Percentiles rank a stretch among this genome's conserved stretches.
phyloP scores from a whole-genome alignment of 35 echinoderm and acorn worm genomes.

The Ophioderma brevispina region DNA sequence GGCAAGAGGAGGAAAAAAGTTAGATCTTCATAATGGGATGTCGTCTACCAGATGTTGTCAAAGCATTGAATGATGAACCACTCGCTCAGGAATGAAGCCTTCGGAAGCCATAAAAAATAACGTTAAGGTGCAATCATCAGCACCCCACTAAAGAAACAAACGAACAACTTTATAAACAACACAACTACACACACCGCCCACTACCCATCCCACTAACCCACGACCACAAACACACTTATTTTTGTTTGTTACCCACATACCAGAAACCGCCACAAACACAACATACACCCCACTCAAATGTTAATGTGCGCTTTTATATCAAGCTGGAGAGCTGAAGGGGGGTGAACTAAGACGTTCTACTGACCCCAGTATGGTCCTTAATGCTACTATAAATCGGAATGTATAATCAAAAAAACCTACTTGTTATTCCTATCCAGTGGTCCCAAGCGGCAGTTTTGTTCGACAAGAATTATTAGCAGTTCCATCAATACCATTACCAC shows the following conservation, averaged over 20 bases:
- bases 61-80: neutral
- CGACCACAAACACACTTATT: no score
- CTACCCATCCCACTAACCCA: no score
- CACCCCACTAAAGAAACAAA: neutral
- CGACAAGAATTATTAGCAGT: no score
- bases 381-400: no score
- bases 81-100: neutral
- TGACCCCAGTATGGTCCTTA: neutral
- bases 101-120: neutral
- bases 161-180: neutral
- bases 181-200: no score
- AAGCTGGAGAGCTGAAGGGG: neutral
- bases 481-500: conserved; percentile 1
- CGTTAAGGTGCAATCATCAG: neutral
- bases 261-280: no score
- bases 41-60: neutral
- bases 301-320: conserved; percentile 3
- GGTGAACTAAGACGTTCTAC: neutral
- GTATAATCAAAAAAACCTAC: no score
- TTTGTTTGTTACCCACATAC: no score
- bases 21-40: neutral
- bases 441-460: no score
- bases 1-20: neutral
- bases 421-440: no score
- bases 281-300: neutral